A percentile compares a stretch with the other conserved stretches of the same genome.
Conservation (phyloP, 2,113 vertebrate species). For the Centropus bengalensis region DNA sequence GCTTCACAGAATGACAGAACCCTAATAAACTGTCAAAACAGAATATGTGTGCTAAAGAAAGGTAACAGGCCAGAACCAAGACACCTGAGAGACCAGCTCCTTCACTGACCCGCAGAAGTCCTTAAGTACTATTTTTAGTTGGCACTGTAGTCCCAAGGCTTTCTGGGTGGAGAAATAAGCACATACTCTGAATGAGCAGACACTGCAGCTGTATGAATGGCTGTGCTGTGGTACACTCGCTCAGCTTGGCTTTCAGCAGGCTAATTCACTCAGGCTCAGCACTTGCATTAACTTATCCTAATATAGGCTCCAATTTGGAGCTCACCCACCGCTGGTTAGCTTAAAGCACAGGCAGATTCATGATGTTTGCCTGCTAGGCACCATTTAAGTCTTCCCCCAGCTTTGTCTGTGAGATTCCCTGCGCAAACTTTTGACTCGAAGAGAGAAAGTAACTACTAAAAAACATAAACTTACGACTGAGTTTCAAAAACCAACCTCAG, state of each 20-base stretch:
- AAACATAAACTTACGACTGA: background rate
- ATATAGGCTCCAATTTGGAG: background rate
- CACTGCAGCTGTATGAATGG: background rate
- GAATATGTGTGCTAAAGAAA: background rate
- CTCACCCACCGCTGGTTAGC: background rate
- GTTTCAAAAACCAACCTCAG: constrained; percentile 83
- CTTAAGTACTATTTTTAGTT: background rate
- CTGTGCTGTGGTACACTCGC: background rate
- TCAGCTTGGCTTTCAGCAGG: background rate
- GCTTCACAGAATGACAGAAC: background rate
- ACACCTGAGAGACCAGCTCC: background rate
- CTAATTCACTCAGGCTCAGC: background rate
- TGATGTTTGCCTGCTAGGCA: background rate
- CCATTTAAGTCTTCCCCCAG: rapidly evolving
- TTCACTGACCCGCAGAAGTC: background rate
- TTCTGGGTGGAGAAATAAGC: background rate
- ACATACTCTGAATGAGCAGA: background rate
- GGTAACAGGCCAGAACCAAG: background rate
- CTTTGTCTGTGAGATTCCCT: background rate
- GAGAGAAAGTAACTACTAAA: background rate
- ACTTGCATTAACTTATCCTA: background rate
- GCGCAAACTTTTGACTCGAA: background rate
- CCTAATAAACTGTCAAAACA: background rate
- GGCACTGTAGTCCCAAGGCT: background rate
- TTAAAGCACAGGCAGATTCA: background rate